A percentile compares a stretch with the other conserved stretches of the same genome.
Conservation (phyloP, 2,888 invertebrate species). For the Dryocosmus kuriphilus region DNA sequence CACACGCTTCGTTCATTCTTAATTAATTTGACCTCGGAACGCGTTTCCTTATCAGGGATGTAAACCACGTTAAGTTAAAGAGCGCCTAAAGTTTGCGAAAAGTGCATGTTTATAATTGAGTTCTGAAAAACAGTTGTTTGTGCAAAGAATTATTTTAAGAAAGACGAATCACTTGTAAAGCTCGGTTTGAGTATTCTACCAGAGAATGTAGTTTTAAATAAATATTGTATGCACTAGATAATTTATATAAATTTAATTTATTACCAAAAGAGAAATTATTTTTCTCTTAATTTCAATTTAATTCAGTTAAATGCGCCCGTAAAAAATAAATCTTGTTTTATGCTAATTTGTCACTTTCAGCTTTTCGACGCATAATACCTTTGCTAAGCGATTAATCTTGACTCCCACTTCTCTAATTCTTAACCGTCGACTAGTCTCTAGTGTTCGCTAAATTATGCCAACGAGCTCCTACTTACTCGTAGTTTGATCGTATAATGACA, state of each 20-base stretch:
- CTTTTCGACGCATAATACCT: background rate
- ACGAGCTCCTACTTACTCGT: background rate
- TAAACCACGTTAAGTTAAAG: background rate
- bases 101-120: background rate
- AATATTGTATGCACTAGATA: too few species aligned
- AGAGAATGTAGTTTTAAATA: too few species aligned
- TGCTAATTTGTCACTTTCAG: background rate
- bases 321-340: background rate
- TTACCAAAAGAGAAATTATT: too few species aligned
- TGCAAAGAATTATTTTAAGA: background rate
- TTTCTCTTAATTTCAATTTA: too few species aligned
- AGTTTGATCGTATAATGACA: background rate
- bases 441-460: background rate
- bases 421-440: background rate
- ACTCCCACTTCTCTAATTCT: background rate
- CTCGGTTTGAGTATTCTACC: too few species aligned
- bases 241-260: too few species aligned
- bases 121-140: background rate
- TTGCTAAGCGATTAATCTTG: background rate
- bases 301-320: too few species aligned
- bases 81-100: background rate
- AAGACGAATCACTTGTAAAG: background rate
- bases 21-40: conserved; percentile 13
- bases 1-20: conserved; percentile 17
- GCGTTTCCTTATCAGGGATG: conserved; percentile 22